phyloP scores from a whole-genome alignment of 2,888 invertebrate genomes.

The Cyrtodaria siliqua region DNA sequence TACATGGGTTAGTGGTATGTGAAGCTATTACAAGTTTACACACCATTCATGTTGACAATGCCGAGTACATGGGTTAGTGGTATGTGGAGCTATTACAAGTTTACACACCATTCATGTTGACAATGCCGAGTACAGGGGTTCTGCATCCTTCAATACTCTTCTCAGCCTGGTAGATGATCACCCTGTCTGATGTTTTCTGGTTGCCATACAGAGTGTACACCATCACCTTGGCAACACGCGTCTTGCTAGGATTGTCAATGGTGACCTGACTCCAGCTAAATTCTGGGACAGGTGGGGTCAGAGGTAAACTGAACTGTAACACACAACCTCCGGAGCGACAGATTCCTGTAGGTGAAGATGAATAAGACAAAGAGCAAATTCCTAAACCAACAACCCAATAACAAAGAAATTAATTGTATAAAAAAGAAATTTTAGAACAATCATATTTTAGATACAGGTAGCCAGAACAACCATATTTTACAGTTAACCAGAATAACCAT shows the following conservation, averaged over 20 bases:
- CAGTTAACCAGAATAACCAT: too few species aligned
- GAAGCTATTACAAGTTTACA: too few species aligned
- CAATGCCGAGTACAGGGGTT: constrained; percentile 30
- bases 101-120: constrained; percentile 28
- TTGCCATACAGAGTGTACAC: constrained; percentile 61
- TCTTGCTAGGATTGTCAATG: constrained; percentile 28
- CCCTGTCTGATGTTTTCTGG: constrained; percentile 33
- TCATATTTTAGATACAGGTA: too few species aligned
- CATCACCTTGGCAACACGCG: constrained; percentile 58
- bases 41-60: too few species aligned
- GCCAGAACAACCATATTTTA: background rate
- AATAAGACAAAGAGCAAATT: too few species aligned
- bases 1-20: too few species aligned
- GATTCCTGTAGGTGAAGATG: constrained; percentile 51
- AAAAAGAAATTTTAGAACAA: too few species aligned
- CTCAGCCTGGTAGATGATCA: constrained; percentile 64
- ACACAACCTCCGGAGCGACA: constrained; percentile 70
- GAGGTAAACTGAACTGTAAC: constrained; percentile 43
- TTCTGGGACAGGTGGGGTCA: constrained; percentile 18
- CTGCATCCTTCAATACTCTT: constrained; percentile 16
- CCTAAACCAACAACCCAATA: too few species aligned
- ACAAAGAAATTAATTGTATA: too few species aligned
- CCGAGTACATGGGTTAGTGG: too few species aligned
- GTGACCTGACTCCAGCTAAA: constrained; percentile 18
- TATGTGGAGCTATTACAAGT: too few species aligned